A percentile compares a stretch with the other conserved stretches of the same genome.
Evolutionary conservation across 35 echinoderm and acorn worm genomes (phyloP).

Genomic region (Ophiothrix spiculata): DNA sequence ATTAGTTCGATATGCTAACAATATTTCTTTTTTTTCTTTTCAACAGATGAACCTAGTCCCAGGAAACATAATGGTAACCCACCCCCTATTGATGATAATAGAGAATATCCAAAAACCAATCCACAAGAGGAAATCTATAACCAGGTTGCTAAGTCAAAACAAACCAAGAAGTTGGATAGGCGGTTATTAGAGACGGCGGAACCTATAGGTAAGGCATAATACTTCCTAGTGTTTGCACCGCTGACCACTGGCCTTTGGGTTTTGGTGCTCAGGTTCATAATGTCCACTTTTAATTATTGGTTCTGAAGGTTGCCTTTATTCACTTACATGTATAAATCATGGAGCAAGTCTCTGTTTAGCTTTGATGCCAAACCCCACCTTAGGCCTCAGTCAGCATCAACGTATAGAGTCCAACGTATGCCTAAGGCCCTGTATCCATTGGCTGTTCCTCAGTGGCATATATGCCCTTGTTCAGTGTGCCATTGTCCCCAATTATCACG

Average conservation of each 20-base stretch:
- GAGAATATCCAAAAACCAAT: conserved; percentile 56
- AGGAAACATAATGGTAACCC: neutral
- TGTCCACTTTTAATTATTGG: neutral
- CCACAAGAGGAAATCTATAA: conserved; percentile 94
- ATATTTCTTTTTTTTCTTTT: neutral
- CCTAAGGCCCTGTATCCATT: too few relatives aligned
- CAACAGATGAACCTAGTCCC: conserved; percentile 32
- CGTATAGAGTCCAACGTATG: too few relatives aligned
- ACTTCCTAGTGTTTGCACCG: neutral
- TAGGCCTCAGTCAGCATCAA: too few relatives aligned
- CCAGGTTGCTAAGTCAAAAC: conserved; percentile 85
- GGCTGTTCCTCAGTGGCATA: too few relatives aligned
- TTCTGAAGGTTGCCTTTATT: neutral
- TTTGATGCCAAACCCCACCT: too few relatives aligned
- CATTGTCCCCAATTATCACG: too few relatives aligned
- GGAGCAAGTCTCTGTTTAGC: too few relatives aligned
- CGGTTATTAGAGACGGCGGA: conserved; percentile 47
- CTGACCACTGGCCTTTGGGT: too few relatives aligned
- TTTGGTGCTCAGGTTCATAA: neutral
- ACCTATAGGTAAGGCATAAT: conserved; percentile 62
- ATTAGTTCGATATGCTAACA: neutral
- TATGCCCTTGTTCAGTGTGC: too few relatives aligned
- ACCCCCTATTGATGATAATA: conserved; percentile 59
- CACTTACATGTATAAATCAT: neutral
- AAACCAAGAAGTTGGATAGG: conserved; percentile 64